Conservation (phyloP, 1,140 invertebrate species). For the Papilio helenus region DNA sequence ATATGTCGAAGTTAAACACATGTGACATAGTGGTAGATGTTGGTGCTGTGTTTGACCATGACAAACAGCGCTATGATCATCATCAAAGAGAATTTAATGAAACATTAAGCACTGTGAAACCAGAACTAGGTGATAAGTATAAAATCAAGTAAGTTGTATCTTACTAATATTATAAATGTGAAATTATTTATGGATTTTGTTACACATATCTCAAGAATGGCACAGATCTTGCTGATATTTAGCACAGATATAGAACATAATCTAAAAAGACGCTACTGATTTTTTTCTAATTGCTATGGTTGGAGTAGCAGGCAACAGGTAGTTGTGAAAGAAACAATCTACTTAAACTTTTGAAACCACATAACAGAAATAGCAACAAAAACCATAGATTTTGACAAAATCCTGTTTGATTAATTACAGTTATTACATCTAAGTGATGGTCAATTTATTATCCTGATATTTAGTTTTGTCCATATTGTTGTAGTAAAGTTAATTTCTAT, state of each 20-base stretch:
- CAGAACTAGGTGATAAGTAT: conserved; percentile 81
- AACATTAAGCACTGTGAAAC: conserved; percentile 83
- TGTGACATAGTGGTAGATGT: conserved; percentile 99
- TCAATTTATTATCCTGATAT: no score
- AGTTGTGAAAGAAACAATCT: no score
- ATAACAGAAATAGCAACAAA: no score
- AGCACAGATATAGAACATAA: no score
- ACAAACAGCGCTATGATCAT: conserved; percentile 94
- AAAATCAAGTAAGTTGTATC: conserved; percentile 81
- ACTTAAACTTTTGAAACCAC: no score
- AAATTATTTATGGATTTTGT: neutral
- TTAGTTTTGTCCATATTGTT: no score
- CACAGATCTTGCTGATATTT: neutral
- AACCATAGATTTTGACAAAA: no score
- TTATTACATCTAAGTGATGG: no score
- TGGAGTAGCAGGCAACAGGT: no score
- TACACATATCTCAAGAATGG: neutral
- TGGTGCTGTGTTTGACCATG: conserved; percentile 93
- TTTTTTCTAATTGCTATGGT: no score
- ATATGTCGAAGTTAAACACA: conserved; percentile 85
- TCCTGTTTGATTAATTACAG: no score
- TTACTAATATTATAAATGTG: neutral
- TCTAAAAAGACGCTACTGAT: no score
- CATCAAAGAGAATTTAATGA: conserved; percentile 92
- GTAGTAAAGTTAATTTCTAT: conserved; percentile 7